Conservation (phyloP, 2,888 invertebrate genomes). For the Epinotia brunnichana region DNA sequence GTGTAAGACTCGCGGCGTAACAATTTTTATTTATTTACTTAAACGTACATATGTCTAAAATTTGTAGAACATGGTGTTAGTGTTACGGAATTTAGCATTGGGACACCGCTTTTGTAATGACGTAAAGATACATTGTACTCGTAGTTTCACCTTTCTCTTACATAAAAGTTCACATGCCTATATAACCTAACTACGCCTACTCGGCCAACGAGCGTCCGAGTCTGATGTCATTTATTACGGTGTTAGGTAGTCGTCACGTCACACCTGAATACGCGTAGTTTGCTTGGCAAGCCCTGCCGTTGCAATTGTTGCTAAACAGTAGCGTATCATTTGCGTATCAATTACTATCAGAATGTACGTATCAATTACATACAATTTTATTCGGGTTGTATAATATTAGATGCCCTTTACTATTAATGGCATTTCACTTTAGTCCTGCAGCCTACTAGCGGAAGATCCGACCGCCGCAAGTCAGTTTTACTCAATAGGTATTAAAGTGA, state of each 20-base stretch:
- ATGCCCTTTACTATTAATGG: neutral
- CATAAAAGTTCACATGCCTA: neutral
- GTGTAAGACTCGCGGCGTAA: slow-evolving; percentile 60
- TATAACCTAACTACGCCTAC: neutral
- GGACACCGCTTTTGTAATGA: slow-evolving; percentile 8
- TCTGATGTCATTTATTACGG: neutral
- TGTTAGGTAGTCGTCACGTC: neutral
- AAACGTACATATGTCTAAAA: slow-evolving; percentile 43
- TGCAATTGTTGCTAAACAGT: neutral
- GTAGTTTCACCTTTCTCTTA: slow-evolving; percentile 9
- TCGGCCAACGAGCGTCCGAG: neutral
- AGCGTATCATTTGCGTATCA: neutral
- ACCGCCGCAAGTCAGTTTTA: neutral
- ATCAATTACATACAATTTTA: slow-evolving; percentile 4
- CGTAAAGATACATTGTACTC: neutral
- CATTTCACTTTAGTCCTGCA: neutral
- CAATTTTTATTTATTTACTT: slow-evolving; percentile 64
- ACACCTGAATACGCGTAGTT: slow-evolving; percentile 7
- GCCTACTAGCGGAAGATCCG: slow-evolving; percentile 1
- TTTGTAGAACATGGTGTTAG: slow-evolving; percentile 45
- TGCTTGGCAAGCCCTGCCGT: neutral
- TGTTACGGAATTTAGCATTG: neutral
- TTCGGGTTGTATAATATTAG: neutral
- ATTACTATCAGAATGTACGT: neutral
- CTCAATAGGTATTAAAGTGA: neutral